Percentiles rank a stretch among this genome's conserved stretches.
Conservation (phyloP, 2,113 vertebrate genomes). For the Tenrec ecaudatus region DNA sequence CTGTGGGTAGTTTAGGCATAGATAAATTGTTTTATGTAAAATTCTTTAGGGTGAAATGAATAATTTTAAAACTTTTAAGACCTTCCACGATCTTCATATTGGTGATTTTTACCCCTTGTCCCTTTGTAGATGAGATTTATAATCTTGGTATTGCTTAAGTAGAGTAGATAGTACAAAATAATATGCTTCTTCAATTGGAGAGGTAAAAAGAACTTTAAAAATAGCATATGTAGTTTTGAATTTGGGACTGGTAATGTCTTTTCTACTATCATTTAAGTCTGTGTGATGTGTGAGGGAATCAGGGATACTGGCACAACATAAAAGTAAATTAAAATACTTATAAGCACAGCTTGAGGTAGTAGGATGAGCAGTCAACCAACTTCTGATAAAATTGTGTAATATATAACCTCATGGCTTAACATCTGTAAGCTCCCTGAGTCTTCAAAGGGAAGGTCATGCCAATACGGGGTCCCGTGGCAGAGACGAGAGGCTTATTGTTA, state of each 20-base stretch:
- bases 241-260: conserved; percentile 52
- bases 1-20: background rate
- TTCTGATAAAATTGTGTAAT: conserved; percentile 57
- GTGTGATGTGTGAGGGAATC: conserved; percentile 40
- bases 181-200: conserved; percentile 32
- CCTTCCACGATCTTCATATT: conserved; percentile 37
- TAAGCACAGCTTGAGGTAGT: conserved; percentile 45
- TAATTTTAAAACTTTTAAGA: conserved; percentile 69
- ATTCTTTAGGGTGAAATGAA: conserved; percentile 57
- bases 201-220: conserved; percentile 66
- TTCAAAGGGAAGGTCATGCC: conserved; percentile 49
- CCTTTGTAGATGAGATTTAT: conserved; percentile 62
- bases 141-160: conserved; percentile 52
- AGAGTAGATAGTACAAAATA: conserved; percentile 47
- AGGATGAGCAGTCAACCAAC: conserved; percentile 34
- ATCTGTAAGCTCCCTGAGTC: background rate
- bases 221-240: conserved; percentile 60
- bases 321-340: conserved; percentile 66
- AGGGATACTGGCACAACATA: conserved; percentile 58
- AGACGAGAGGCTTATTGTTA: conserved; percentile 36
- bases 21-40: conserved; percentile 56
- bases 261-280: conserved; percentile 54
- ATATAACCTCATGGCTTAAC: conserved; percentile 47
- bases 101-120: conserved; percentile 57
- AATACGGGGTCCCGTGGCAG: background rate